Conservation (phyloP, 2,888 invertebrate genomes). For the Leucania comma region DNA sequence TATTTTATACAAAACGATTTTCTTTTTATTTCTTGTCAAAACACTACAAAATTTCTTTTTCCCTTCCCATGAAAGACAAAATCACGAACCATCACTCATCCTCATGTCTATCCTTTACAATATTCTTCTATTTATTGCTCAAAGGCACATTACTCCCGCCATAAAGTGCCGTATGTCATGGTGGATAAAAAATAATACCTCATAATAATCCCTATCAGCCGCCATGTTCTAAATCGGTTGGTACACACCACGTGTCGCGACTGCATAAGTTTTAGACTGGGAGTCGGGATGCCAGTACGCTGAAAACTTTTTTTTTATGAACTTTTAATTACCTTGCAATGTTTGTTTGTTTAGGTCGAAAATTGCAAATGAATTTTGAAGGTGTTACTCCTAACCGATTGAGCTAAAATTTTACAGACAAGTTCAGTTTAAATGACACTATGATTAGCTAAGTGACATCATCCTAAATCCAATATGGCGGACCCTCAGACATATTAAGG, state of each 20-base stretch:
- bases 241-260: slow-evolving; percentile 76
- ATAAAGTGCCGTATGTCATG: slow-evolving; percentile 71
- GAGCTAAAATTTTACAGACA: too few relatives aligned
- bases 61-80: neutral
- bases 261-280: slow-evolving; percentile 72
- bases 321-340: too few relatives aligned
- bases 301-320: neutral
- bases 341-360: neutral
- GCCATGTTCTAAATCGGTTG: slow-evolving; percentile 74
- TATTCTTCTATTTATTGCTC: slow-evolving; percentile 31
- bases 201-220: slow-evolving; percentile 78
- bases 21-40: neutral
- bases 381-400: too few relatives aligned
- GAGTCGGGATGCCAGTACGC: slow-evolving; percentile 53
- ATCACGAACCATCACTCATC: slow-evolving; percentile 5
- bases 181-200: slow-evolving; percentile 79
- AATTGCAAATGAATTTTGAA: neutral
- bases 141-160: slow-evolving; percentile 16
- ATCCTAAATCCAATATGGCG: too few relatives aligned
- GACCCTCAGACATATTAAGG: too few relatives aligned
- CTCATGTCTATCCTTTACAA: slow-evolving; percentile 9
- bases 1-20: too few relatives aligned
- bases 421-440: too few relatives aligned
- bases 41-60: neutral
- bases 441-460: too few relatives aligned